A percentile compares a stretch with the other conserved stretches of the same genome.
Conservation (phyloP, 2,113 vertebrate species). For the Tympanuchus pallidicinctus region DNA sequence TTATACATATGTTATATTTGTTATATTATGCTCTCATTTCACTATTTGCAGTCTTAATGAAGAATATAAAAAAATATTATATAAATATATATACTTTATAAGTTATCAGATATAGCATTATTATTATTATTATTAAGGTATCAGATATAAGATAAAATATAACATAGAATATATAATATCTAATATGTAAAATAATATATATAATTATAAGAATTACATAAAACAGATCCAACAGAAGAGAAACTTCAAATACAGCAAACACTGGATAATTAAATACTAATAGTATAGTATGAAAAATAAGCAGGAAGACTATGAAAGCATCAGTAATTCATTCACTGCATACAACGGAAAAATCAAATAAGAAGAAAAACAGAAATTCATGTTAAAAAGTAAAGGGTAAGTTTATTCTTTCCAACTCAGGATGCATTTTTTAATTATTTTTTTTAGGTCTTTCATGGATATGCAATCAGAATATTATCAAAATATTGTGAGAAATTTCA, state of each 20-base stretch:
- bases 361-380: not conserved
- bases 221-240: not conserved
- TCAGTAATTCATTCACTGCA: not conserved
- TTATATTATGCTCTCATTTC: not conserved
- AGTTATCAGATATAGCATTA: no score
- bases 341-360: not conserved
- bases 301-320: not conserved
- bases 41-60: not conserved
- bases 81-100: not conserved
- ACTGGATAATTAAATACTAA: not conserved
- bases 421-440: not conserved
- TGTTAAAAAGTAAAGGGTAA: not conserved
- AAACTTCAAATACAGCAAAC: not conserved
- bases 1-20: no score
- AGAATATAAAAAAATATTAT: not conserved
- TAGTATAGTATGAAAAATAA: not conserved
- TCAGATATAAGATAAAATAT: not conserved
- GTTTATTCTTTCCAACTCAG: not conserved
- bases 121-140: no score
- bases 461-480: not conserved
- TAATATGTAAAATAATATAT: not conserved
- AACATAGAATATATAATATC: not conserved
- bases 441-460: not conserved
- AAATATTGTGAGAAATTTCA: not conserved
- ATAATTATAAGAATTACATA: not conserved